Base-by-base conservation (phyloP, 2,888 invertebrate genomes). In the Acanthococcus lagerstroemiae region DNA sequence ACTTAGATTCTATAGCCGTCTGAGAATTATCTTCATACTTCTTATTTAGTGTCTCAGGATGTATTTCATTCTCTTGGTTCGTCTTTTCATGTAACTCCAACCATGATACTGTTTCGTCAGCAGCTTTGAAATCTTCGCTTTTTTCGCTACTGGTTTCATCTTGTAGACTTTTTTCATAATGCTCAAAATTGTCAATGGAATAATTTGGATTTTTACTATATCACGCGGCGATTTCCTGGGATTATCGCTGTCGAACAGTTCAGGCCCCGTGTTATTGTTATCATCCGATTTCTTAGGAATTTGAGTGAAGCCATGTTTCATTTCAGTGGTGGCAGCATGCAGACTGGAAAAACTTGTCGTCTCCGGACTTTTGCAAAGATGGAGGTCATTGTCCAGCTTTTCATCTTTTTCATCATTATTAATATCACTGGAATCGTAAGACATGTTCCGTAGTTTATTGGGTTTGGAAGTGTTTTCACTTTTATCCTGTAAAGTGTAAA, bases 61-160 rank as follows among this genome's bases (percentile, higher is more conserved):
- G n/a, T n/a, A n/a, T n/a, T 6, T 60, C 60, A 25, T 25, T 60
- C 17, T 27, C 37, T 15, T 30, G n/a, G n/a, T 63, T 63, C 15
- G 30, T 37, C 44, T 52, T 50, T 52, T 63, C 63, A 19, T 63
- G 63, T 48, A 63, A 54, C 25, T 63, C 63, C 19, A 63, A 37
- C 63, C 63, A 63, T 3, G 63, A 63, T 19, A 63, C 26, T 1
- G 63, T 63, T 46, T 60, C 60, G 22, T 63, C 63, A 22, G 24
- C 9, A 12, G 7, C 7, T 24, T 37, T 52, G 3, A 52, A 15
- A 9, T 54, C 63, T 2, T 63, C 54, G 24, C 63, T 63, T 37
- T 63, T 63, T n/a, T 63, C 54, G 19, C 54, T 63, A 3, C 48
- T 48, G 7, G 21, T 24, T 22, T 52, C 52, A 22, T 52, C 52